Conservation (phyloP, 2,888 invertebrate species). For the Buathra laborator region DNA sequence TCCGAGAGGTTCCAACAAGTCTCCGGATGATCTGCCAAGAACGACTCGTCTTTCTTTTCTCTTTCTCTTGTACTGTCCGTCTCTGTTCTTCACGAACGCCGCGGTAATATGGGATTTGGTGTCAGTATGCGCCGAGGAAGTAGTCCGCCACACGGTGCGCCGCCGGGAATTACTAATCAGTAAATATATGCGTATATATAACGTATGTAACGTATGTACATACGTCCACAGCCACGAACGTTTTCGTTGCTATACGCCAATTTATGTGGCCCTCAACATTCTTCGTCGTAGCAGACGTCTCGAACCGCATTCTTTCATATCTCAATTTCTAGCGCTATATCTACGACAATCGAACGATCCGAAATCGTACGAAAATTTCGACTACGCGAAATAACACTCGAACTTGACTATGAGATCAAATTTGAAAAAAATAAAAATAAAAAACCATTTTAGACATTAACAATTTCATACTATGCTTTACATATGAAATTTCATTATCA, state of each 20-base stretch:
- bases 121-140: conserved; percentile 81
- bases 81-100: conserved; percentile 50
- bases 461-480: too few relatives aligned
- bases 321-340: not conserved
- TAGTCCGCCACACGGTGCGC: conserved; percentile 79
- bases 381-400: not conserved
- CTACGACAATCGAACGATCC: not conserved
- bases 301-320: conserved; percentile 51
- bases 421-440: too few relatives aligned
- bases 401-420: too few relatives aligned
- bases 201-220: conserved; percentile 30
- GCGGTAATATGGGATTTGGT: conserved; percentile 83
- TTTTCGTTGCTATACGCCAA: conserved; percentile 53
- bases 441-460: too few relatives aligned
- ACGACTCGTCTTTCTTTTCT: conserved; percentile 43
- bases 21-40: conserved; percentile 29
- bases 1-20: conserved; percentile 18
- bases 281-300: conserved; percentile 39
- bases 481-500: too few relatives aligned
- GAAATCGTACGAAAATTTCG: not conserved
- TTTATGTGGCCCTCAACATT: conserved; percentile 57
- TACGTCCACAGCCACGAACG: not conserved
- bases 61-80: conserved; percentile 10
- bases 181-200: conserved; percentile 48
- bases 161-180: conserved; percentile 82